Evolutionary conservation across 2,113 vertebrate species (phyloP).

Genomic region (Xenus cinereus): DNA sequence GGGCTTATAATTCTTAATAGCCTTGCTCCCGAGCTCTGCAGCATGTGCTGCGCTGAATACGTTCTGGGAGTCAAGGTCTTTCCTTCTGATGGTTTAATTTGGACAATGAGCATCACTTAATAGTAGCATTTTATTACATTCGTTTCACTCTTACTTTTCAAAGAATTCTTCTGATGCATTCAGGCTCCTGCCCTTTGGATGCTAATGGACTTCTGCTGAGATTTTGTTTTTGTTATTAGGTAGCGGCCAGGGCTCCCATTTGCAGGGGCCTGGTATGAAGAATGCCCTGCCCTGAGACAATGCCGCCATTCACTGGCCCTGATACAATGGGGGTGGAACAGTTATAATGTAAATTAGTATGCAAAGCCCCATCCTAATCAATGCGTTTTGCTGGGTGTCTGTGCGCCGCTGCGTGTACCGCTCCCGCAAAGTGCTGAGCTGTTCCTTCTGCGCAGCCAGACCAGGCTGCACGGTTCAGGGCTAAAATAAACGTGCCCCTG

Average conservation of each 20-base stretch:
- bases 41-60: not conserved
- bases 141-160: constrained; percentile 44
- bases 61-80: not conserved
- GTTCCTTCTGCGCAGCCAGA: not conserved
- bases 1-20: not conserved
- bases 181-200: constrained; percentile 39
- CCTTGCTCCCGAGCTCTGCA: not conserved
- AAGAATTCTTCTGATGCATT: constrained; percentile 6
- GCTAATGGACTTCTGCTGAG: constrained; percentile 51
- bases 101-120: constrained; percentile 22
- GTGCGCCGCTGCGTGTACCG: not conserved
- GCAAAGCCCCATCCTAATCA: constrained; percentile 13
- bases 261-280: not conserved
- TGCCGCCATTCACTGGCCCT: not conserved
- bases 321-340: not conserved
- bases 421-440: not conserved
- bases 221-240: not conserved
- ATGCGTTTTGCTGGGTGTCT: not conserved
- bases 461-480: rapidly evolving
- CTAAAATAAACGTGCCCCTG: not conserved
- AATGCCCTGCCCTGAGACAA: constrained; percentile 1
- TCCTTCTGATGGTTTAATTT: constrained; percentile 34
- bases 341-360: not conserved
- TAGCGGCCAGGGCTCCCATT: not conserved
- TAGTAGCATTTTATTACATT: constrained; percentile 20